These are phyloP conservation scores for Acanthiza pusilla DNA, from an alignment of 2,797 vertebrate species.

Conservation along the genomic window DNA sequence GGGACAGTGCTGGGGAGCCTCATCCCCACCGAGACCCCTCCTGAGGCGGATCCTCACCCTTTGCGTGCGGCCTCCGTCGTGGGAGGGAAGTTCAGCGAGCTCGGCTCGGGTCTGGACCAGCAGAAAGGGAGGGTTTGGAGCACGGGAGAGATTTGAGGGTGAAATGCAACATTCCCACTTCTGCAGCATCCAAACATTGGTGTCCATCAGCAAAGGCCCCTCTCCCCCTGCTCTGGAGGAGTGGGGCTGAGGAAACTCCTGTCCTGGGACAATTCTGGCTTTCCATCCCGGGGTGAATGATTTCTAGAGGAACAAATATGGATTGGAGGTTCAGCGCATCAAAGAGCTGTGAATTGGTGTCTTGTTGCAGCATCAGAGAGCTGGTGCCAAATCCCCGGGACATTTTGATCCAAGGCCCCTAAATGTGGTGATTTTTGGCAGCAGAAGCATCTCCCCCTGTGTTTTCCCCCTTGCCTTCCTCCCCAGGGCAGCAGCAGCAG, in stretches of 20 bases:
- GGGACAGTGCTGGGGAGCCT: neutral
- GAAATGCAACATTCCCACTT: accelerated
- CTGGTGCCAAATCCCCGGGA: neutral
- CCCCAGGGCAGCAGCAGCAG: neutral
- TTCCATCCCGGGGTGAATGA: accelerated
- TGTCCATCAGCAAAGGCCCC: neutral
- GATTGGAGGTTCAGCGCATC: neutral
- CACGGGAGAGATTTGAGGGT: neutral
- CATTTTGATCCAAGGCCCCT: neutral
- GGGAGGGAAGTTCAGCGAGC: accelerated
- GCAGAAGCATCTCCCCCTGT: neutral
- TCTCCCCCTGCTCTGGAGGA: neutral
- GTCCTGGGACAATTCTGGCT: accelerated
- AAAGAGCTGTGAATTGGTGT: neutral
- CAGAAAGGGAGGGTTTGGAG: neutral
- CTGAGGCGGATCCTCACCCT: accelerated
- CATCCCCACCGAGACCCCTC: neutral
- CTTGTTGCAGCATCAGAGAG: neutral
- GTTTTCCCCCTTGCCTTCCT: neutral
- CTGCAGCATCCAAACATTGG: neutral
- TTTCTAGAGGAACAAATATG: neutral
- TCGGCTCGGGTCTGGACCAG: neutral
- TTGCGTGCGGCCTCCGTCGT: accelerated
- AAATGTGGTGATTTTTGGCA: neutral
- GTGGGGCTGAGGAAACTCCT: neutral